Evolutionary conservation across 1,140 invertebrate species (phyloP).

Genomic region (Tenebrio molitor): DNA sequence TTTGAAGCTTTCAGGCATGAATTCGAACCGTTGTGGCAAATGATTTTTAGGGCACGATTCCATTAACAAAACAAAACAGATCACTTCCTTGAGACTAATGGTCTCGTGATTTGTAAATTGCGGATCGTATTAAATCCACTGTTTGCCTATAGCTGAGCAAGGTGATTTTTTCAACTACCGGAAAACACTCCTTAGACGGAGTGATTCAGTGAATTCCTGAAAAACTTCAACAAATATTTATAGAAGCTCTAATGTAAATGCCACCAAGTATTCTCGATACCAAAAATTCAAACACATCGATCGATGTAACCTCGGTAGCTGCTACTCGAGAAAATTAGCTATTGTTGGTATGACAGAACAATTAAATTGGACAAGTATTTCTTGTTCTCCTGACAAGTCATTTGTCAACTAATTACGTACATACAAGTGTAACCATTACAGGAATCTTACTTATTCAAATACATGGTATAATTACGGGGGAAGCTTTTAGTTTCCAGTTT

Average conservation of each 20-base stretch:
- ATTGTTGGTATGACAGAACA: constrained; percentile 2
- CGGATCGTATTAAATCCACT: not conserved
- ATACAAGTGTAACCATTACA: not conserved
- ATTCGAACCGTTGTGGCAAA: not conserved
- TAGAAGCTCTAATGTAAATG: not conserved
- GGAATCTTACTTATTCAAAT: not conserved
- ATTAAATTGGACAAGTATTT: not conserved
- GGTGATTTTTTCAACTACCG: not conserved
- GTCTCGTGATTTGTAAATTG: not conserved
- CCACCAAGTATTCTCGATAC: not conserved
- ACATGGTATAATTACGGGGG: no score
- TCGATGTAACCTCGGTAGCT: not conserved
- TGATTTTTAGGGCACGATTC: not conserved
- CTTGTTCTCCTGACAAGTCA: not conserved
- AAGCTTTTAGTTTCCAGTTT: no score
- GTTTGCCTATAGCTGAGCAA: no score
- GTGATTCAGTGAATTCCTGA: not conserved
- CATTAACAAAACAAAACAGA: not conserved
- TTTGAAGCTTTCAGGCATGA: not conserved
- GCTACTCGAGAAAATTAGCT: not conserved
- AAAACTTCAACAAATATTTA: not conserved
- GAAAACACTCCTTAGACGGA: not conserved
- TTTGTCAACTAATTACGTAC: not conserved
- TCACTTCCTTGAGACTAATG: not conserved
- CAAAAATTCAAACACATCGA: not conserved